Evolutionary conservation across 2,888 invertebrate genomes (phyloP).

Genomic region (Parnassius smintheus): DNA sequence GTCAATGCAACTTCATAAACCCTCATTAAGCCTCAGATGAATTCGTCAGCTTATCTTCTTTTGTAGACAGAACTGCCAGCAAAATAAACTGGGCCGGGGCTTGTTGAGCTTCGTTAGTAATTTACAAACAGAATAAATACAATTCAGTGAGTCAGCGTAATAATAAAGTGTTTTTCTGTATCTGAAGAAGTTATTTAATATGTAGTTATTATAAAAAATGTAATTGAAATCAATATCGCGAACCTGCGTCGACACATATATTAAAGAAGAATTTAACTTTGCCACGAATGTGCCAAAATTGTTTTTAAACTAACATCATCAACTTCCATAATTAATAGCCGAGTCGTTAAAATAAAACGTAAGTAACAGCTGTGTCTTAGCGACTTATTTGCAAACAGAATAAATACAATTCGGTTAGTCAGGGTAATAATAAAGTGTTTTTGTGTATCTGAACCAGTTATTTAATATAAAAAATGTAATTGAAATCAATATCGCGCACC

Average conservation of each 20-base stretch:
- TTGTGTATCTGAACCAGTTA: no score
- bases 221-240: no score
- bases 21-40: slow-evolving; percentile 53
- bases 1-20: slow-evolving; percentile 47
- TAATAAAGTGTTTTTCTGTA: not conserved
- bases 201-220: no score
- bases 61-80: slow-evolving; percentile 59
- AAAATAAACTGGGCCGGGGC: slow-evolving; percentile 59
- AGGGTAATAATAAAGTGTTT: not conserved
- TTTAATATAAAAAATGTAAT: no score
- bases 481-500: no score
- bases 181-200: no score
- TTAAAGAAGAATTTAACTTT: no score
- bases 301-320: no score
- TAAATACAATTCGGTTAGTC: slow-evolving; percentile 34
- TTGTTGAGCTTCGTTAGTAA: slow-evolving; percentile 52
- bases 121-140: slow-evolving; percentile 46
- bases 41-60: slow-evolving; percentile 58
- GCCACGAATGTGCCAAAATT: no score
- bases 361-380: slow-evolving; percentile 31
- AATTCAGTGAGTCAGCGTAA: slow-evolving; percentile 22
- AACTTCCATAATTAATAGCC: no score
- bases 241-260: no score
- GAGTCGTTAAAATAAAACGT: no score
- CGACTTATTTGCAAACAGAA: slow-evolving; percentile 52